Base-by-base conservation (phyloP, 2,888 invertebrate genomes). In the Polyommatus icarus region DNA sequence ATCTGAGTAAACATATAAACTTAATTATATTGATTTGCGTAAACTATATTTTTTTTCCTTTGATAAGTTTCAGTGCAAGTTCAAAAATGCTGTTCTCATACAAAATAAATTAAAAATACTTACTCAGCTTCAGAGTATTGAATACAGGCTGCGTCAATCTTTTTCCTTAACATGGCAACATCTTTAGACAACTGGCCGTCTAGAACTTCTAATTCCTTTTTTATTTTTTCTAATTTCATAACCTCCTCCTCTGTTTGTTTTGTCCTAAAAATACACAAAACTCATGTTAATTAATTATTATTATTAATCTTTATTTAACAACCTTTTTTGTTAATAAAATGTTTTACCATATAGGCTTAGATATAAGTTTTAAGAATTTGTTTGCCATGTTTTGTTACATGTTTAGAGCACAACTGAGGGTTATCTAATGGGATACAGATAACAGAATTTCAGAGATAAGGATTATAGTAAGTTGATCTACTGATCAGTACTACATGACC, bases 61-160 rank as follows among this genome's bases (percentile, higher is more conserved):
- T 18, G 18, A 57, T 3, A 57, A 57, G 5, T n/a, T 57, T 50
- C 3, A 1, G 54, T 5, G 18, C 59, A 59, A 59, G 8, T 59
- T n/a, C 7, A 2, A 20, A 59, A 8, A 32, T 32, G 32, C 32
- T 32, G 32, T 32, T 32, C 32, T 32, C 2, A 32, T 32, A 24
- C 12, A 61, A 24, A 24, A 20, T 10, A 12, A 61, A 20, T n/a
- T 59, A 76, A 59, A 59, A 32, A 80, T 77, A 94, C 96, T 95
- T 90, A 97, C 97, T 97, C 97, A 36, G 97, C 96, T 81, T 96
- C 96, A 78, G 96, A 93, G 87, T 96, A 97, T 78, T 96, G 96
- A 46, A 96, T 88, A 84, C 96, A 97, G 0, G 97, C 96, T 50
- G 94, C 93, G 85, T 97, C 97, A 83, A 97, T 97, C 90, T 96